phyloP scores from a whole-genome alignment of 2,888 invertebrate genomes.

The Pediacus dermestoides region DNA sequence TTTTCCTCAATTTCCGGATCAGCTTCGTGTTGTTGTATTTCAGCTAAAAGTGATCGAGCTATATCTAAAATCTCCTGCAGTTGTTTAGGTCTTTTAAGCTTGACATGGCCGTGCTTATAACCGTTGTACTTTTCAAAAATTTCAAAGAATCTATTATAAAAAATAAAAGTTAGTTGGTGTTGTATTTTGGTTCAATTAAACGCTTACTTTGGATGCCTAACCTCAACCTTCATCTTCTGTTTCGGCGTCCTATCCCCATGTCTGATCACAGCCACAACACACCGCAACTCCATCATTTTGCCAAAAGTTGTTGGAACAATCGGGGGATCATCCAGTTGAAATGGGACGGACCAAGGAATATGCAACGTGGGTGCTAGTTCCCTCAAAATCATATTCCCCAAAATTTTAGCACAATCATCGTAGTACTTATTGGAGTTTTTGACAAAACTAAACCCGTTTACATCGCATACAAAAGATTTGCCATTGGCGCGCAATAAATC shows the following conservation, averaged over 20 bases:
- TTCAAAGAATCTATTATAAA: conserved; percentile 83
- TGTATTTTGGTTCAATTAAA: conserved; percentile 5
- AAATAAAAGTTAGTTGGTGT: conserved; percentile 6
- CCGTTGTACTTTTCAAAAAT: conserved; percentile 98
- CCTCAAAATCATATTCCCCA: conserved; percentile 95
- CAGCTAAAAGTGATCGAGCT: conserved; percentile 82
- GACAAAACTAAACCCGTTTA: conserved; percentile 99
- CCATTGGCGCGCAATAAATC: conserved; percentile 97
- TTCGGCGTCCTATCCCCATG: conserved; percentile 99
- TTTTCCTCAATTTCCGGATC: conserved; percentile 95
- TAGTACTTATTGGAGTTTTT: conserved; percentile 99
- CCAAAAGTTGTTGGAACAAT: conserved; percentile 98
- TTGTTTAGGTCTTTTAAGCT: conserved; percentile 95
- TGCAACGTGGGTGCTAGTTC: conserved; percentile 92
- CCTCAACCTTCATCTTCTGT: conserved; percentile 99
- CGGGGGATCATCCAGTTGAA: conserved; percentile 96
- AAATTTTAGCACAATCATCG: conserved; percentile 97
- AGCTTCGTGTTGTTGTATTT: conserved; percentile 82
- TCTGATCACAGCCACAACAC: conserved; percentile 95
- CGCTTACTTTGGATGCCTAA: conserved; percentile 84
- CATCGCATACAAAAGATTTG: conserved; percentile 98
- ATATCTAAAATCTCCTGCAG: conserved; percentile 97
- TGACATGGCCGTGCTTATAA: conserved; percentile 92
- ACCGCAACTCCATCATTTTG: conserved; percentile 90
- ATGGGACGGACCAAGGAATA: conserved; percentile 97